Conservation (phyloP, 2,113 vertebrate genomes). For the Muntiacus muntjak region DNA sequence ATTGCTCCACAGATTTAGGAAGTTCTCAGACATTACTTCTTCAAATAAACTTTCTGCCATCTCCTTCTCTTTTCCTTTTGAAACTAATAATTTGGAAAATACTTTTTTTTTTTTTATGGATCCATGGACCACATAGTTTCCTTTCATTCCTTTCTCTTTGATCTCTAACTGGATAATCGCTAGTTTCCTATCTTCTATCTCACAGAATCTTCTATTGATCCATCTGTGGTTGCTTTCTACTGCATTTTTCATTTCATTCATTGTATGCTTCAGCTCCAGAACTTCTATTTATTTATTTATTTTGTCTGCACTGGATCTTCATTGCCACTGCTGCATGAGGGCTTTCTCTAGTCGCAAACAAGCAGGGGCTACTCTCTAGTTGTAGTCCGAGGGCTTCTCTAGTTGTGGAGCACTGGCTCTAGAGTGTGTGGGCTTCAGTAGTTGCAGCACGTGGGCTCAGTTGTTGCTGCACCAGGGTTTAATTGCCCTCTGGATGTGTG, state of each 20-base stretch:
- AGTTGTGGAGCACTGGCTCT: background rate
- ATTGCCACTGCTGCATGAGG: background rate
- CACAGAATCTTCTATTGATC: background rate
- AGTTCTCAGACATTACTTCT: background rate
- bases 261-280: background rate
- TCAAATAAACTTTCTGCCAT: background rate
- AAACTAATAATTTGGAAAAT: background rate
- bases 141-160: background rate
- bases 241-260: background rate
- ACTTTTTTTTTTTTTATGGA: background rate
- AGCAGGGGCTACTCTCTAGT: background rate
- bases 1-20: background rate
- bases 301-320: background rate
- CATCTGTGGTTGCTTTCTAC: background rate
- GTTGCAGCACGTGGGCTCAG: background rate
- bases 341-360: background rate
- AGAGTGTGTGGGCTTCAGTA: background rate
- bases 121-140: background rate
- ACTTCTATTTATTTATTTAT: background rate
- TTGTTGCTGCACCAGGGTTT: background rate
- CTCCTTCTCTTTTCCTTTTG: background rate
- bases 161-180: background rate
- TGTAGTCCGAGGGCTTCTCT: background rate
- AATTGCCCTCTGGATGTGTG: background rate
- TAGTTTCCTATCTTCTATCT: background rate